These are phyloP conservation scores for Cryptotis parvus DNA, from an alignment of 2,113 vertebrate species.

Conservation along the genomic window DNA sequence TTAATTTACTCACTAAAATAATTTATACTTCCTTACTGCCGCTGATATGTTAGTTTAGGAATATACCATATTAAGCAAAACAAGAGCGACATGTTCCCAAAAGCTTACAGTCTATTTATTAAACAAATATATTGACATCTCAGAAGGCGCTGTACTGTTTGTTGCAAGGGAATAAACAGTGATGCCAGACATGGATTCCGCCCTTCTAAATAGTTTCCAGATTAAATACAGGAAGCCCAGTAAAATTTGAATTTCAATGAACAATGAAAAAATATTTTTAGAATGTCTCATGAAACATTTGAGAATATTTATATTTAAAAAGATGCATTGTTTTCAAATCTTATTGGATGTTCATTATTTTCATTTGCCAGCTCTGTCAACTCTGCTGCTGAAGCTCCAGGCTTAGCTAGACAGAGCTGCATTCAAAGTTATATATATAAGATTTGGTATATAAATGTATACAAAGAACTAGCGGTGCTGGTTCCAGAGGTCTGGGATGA, in stretches of 20 bases:
- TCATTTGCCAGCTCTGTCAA: slow-evolving; percentile 37
- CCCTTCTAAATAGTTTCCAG: background rate
- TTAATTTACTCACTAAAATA: slow-evolving; percentile 13
- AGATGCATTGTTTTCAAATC: slow-evolving; percentile 22
- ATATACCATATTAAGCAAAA: background rate
- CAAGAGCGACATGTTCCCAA: background rate
- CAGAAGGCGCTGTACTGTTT: background rate
- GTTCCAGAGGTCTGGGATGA: background rate
- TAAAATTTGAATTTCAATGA: slow-evolving; percentile 34
- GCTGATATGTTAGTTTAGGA: background rate
- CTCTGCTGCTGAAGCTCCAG: background rate
- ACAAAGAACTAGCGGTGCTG: background rate
- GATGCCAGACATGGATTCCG: background rate
- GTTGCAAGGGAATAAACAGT: background rate
- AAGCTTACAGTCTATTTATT: background rate
- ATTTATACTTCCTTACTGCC: slow-evolving; percentile 9
- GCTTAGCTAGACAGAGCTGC: background rate
- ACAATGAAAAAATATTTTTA: slow-evolving; percentile 4
- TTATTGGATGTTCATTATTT: slow-evolving; percentile 3
- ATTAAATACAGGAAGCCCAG: background rate
- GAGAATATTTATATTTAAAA: background rate
- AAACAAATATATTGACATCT: background rate
- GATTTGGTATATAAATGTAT: slow-evolving; percentile 16
- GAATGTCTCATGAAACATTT: slow-evolving; percentile 12
- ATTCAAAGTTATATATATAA: background rate